Percentiles rank a stretch among this genome's conserved stretches.
Evolutionary conservation across 92 coral and sea anemone genomes (phyloP).

Genomic region (Bergia puertoricense): DNA sequence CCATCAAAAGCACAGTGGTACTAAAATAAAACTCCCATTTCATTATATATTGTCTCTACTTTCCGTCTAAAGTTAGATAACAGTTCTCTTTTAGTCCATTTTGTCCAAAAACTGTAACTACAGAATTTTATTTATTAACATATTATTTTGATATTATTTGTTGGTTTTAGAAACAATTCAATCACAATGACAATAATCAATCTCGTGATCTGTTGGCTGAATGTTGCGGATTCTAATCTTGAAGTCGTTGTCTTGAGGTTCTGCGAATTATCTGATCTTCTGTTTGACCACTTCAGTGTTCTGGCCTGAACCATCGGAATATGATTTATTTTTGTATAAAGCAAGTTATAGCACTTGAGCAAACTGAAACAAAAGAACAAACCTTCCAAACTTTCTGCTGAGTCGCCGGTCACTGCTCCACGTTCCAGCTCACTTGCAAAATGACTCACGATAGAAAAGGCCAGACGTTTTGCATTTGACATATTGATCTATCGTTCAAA

Average conservation of each 20-base stretch:
- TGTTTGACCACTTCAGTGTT: neutral
- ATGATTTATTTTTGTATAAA: too few relatives aligned
- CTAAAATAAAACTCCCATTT: too few relatives aligned
- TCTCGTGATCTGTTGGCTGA: neutral
- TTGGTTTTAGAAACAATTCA: neutral
- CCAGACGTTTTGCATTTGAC: slow-evolving; percentile 79
- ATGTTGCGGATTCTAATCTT: neutral
- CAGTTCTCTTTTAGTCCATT: too few relatives aligned
- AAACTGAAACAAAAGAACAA: neutral
- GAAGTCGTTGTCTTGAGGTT: neutral
- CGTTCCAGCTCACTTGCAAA: slow-evolving; percentile 61
- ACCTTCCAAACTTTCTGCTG: slow-evolving; percentile 97
- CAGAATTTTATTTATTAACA: too few relatives aligned
- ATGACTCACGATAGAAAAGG: slow-evolving; percentile 84
- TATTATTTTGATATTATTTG: too few relatives aligned
- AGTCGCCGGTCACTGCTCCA: slow-evolving; percentile 81
- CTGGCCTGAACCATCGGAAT: neutral
- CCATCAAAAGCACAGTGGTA: too few relatives aligned
- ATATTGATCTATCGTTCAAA: slow-evolving; percentile 42
- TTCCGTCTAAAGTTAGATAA: too few relatives aligned
- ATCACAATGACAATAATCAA: neutral
- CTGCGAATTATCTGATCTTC: neutral
- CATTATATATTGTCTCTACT: too few relatives aligned
- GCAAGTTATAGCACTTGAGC: too few relatives aligned
- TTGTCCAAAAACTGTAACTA: too few relatives aligned